These are phyloP conservation scores for Xestia ashworthii DNA, from an alignment of 2,888 invertebrate species.

Conservation along the genomic window DNA sequence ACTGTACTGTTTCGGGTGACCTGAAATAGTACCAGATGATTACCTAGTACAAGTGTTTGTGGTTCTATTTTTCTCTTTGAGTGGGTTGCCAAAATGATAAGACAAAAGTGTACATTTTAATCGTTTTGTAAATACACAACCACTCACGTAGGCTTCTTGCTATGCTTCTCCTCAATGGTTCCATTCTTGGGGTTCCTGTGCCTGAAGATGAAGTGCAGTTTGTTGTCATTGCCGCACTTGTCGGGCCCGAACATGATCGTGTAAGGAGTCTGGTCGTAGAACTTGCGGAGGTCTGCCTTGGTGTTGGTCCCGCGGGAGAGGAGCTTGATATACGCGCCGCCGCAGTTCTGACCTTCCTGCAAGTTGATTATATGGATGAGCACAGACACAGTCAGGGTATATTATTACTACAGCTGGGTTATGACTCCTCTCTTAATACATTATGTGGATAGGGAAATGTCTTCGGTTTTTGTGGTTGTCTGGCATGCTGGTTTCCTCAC, in stretches of 20 bases:
- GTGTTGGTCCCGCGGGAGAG: constrained; percentile 93
- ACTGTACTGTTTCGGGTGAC: not conserved
- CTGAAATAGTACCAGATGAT: not conserved
- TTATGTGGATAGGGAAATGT: not conserved
- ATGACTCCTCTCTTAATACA: not conserved
- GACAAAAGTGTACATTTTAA: not conserved
- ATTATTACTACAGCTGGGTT: not conserved
- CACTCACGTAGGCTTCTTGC: constrained; percentile 95
- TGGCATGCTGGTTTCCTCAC: not conserved
- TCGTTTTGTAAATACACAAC: not conserved
- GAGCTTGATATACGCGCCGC: constrained; percentile 99
- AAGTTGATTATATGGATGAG: not conserved
- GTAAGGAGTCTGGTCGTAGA: constrained; percentile 99
- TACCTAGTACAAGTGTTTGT: not conserved
- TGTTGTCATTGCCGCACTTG: constrained; percentile 99
- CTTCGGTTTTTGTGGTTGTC: not conserved
- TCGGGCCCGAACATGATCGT: constrained; percentile 99
- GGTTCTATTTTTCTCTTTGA: not conserved
- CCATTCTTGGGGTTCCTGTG: constrained; percentile 98
- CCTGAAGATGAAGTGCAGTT: constrained; percentile 98
- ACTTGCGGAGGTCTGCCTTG: constrained; percentile 93
- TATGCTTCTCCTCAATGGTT: constrained; percentile 97
- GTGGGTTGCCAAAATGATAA: not conserved
- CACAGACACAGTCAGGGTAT: not conserved
- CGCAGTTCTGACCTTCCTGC: constrained; percentile 99